Conservation (phyloP, 2,888 invertebrate species). For the Phasia obesa region DNA sequence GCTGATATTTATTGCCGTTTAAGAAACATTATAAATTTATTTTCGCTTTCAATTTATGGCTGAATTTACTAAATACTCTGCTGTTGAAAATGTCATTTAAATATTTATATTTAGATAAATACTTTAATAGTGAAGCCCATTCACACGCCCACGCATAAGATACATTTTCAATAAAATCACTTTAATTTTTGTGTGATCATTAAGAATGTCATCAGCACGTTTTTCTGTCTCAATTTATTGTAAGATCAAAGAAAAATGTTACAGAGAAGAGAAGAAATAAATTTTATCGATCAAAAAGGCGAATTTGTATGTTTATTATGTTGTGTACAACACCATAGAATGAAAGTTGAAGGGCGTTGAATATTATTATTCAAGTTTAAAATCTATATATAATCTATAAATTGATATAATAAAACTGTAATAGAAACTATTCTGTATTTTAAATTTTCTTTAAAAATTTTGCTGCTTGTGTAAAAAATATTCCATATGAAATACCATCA, state of each 20-base stretch:
- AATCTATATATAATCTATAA: no score
- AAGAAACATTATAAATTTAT: constrained; percentile 1
- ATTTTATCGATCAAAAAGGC: constrained; percentile 23
- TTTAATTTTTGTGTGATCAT: constrained; percentile 70
- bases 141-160: constrained; percentile 52
- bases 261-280: constrained; percentile 17
- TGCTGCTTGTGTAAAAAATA: no score
- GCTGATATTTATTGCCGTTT: neutral
- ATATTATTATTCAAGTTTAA: no score
- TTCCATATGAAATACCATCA: no score
- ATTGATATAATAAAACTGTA: no score
- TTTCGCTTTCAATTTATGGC: constrained; percentile 20
- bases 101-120: constrained; percentile 40
- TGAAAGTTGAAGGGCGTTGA: neutral
- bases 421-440: no score
- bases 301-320: constrained; percentile 28
- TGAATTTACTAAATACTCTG: constrained; percentile 34
- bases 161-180: constrained; percentile 65
- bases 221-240: constrained; percentile 51
- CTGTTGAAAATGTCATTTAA: constrained; percentile 54
- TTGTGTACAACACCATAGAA: neutral
- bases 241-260: constrained; percentile 57
- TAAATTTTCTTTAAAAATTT: no score
- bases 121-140: constrained; percentile 22
- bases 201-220: constrained; percentile 53